Conservation (phyloP, 2,888 invertebrate genomes). For the Campoplex nolae region DNA sequence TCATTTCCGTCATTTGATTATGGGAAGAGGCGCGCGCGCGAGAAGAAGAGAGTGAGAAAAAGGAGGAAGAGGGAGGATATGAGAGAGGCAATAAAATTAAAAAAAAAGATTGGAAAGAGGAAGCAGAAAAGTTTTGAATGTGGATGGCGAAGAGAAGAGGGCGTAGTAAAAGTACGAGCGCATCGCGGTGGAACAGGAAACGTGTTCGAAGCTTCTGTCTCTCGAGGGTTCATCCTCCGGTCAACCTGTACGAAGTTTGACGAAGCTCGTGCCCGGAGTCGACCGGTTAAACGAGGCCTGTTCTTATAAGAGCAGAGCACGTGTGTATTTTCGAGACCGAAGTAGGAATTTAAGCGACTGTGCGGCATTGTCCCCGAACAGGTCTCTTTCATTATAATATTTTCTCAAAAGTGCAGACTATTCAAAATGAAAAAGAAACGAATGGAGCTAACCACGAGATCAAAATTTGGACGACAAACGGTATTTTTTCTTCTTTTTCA, state of each 20-base stretch:
- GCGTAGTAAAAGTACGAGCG: conserved; percentile 50
- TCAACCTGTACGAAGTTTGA: conserved; percentile 53
- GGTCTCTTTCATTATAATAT: background rate
- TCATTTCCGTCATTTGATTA: conserved; percentile 77
- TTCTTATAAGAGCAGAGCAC: background rate
- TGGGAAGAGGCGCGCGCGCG: conserved; percentile 21
- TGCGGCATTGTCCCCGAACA: conserved; percentile 49
- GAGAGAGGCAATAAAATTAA: conserved; percentile 29
- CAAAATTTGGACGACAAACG: conserved; percentile 21
- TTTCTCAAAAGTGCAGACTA: conserved; percentile 19
- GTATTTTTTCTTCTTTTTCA: background rate
- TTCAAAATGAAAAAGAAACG: background rate
- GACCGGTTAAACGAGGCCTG: conserved; percentile 9
- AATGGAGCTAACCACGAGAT: background rate
- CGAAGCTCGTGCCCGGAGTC: background rate
- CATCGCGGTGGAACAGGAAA: conserved; percentile 67
- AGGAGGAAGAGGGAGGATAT: conserved; percentile 61
- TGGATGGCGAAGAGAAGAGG: background rate
- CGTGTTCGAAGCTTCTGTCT: conserved; percentile 49
- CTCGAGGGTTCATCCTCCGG: conserved; percentile 30
- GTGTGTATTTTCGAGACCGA: background rate
- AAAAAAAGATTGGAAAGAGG: conserved; percentile 54
- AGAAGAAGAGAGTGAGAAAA: conserved; percentile 41
- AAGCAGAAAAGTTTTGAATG: conserved; percentile 17
- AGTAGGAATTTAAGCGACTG: background rate